These are phyloP conservation scores for Poecile atricapillus DNA, from an alignment of 2,113 vertebrate species.

Conservation along the genomic window DNA sequence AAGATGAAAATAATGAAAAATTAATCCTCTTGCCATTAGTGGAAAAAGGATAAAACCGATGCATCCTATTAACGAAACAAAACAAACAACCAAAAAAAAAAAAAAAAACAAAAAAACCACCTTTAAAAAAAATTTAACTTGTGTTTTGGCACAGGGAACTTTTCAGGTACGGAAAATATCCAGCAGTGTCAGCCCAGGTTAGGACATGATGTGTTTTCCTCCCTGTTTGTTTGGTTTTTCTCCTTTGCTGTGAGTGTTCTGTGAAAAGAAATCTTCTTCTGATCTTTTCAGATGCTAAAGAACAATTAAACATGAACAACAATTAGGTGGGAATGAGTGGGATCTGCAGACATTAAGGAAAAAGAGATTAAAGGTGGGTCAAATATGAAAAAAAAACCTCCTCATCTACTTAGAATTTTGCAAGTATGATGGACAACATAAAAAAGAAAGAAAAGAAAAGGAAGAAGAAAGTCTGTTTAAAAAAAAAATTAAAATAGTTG, in stretches of 20 bases:
- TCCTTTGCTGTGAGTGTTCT: not conserved
- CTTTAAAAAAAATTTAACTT: not conserved
- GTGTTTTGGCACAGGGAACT: not conserved
- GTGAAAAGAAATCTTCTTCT: not conserved
- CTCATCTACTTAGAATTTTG: not conserved
- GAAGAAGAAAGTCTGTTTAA: rapidly evolving
- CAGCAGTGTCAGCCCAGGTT: not conserved
- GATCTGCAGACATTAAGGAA: not conserved
- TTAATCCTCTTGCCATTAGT: constrained; percentile 13
- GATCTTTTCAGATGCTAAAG: not conserved
- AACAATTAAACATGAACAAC: not conserved
- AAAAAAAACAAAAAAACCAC: not conserved
- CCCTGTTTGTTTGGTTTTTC: not conserved
- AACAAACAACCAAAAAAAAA: not conserved
- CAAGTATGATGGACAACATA: not conserved
- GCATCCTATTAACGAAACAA: not conserved
- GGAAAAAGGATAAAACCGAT: not conserved
- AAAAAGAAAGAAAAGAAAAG: not conserved
- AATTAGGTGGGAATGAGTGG: not conserved
- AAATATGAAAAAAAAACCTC: not conserved
- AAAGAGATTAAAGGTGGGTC: not conserved
- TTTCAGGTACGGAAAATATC: not conserved
- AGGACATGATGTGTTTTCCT: not conserved
- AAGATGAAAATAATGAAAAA: constrained; percentile 42
- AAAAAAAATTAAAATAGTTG: not conserved